Evolutionary conservation across 2,888 invertebrate species (phyloP).

Genomic region (Thera britannica): DNA sequence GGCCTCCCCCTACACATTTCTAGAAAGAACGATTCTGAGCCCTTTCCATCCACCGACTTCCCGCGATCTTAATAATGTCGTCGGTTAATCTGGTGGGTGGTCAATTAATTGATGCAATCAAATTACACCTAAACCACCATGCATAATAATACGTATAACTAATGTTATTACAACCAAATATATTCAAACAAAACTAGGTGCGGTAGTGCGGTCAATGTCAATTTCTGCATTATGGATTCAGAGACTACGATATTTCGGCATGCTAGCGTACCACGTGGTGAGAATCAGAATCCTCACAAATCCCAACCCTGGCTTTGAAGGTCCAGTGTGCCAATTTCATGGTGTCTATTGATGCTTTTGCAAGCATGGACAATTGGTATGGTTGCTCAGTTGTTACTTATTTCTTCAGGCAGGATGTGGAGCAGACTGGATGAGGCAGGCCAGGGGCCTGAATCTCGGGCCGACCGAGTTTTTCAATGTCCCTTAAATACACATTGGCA

Average conservation of each 20-base stretch:
- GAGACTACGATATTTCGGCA: constrained; percentile 3
- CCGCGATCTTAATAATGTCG: no score
- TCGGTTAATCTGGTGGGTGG: no score
- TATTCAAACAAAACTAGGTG: constrained; percentile 17
- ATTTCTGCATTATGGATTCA: constrained; percentile 20
- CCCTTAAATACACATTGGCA: no score
- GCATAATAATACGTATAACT: neutral
- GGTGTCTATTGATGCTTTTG: neutral
- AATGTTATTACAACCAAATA: neutral
- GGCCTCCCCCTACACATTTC: no score
- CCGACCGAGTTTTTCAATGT: no score
- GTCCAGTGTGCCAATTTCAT: constrained; percentile 3
- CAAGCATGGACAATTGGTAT: neutral
- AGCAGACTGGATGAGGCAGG: no score
- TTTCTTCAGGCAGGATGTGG: no score
- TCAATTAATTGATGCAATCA: neutral
- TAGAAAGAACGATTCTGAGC: no score
- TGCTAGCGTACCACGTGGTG: constrained; percentile 5
- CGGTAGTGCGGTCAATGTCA: constrained; percentile 18
- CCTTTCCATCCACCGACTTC: no score
- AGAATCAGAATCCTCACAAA: constrained; percentile 13
- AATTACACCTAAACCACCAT: neutral
- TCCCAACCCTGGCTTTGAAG: constrained; percentile 11
- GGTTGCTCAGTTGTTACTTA: no score
- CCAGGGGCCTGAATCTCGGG: no score